Conservation (phyloP, 2,113 vertebrate species). For the Stictonetta naevosa region DNA sequence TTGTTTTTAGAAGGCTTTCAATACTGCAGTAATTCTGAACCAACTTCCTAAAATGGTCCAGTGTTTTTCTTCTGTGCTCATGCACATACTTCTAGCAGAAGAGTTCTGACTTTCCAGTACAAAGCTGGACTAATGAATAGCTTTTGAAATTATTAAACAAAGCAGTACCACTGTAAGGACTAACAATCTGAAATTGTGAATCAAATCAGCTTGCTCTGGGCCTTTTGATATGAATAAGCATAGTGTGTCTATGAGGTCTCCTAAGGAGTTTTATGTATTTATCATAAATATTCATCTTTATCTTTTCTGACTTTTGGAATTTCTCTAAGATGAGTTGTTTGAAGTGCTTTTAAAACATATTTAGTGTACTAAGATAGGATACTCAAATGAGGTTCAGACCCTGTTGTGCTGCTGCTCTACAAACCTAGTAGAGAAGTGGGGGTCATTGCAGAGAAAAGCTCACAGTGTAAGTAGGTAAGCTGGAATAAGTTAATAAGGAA, state of each 20-base stretch:
- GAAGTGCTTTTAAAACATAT: neutral
- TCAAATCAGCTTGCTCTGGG: neutral
- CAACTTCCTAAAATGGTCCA: neutral
- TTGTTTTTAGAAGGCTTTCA: neutral
- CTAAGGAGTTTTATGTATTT: neutral
- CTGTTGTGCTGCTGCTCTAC: neutral
- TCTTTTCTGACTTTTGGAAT: neutral
- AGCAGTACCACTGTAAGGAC: neutral
- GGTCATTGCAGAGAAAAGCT: neutral
- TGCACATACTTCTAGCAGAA: neutral
- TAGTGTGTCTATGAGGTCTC: neutral
- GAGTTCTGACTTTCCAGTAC: neutral
- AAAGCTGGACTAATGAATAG: neutral
- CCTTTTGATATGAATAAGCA: neutral
- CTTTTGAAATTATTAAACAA: neutral
- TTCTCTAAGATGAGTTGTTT: neutral
- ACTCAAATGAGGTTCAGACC: neutral
- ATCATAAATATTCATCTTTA: neutral
- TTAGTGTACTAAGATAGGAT: neutral
- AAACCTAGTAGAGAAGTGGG: neutral
- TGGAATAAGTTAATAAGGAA: neutral
- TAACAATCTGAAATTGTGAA: neutral
- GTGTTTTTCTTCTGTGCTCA: neutral
- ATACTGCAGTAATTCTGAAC: neutral
- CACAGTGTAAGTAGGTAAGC: neutral